These are phyloP conservation scores for Chiloscyllium plagiosum DNA, from an alignment of 2,113 vertebrate species.

Conservation along the genomic window DNA sequence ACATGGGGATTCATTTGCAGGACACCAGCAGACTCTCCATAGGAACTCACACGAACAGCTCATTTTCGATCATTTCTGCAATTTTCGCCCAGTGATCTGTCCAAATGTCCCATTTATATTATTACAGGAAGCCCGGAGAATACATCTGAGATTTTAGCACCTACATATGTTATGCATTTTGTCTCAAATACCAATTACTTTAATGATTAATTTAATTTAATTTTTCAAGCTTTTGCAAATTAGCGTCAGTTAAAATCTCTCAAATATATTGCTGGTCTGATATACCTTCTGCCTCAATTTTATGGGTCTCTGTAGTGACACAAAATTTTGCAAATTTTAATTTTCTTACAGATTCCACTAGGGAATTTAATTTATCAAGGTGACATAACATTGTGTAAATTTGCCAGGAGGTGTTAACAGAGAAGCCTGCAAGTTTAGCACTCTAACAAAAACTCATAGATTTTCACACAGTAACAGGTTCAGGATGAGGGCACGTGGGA, in stretches of 20 bases:
- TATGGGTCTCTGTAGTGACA: not conserved
- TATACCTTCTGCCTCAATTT: not conserved
- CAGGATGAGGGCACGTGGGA: too few species aligned
- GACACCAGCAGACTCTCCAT: not conserved
- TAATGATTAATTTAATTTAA: not conserved
- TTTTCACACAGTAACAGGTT: too few species aligned
- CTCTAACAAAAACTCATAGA: too few species aligned
- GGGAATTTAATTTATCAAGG: not conserved
- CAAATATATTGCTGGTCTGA: not conserved
- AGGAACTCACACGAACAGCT: not conserved
- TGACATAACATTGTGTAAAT: too few species aligned
- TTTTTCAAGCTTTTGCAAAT: not conserved
- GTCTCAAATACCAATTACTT: not conserved
- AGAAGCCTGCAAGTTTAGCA: too few species aligned
- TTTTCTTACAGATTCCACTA: not conserved
- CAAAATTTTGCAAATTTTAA: not conserved
- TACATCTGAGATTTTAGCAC: not conserved
- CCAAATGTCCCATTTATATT: not conserved
- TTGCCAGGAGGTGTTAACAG: too few species aligned
- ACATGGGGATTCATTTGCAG: not conserved
- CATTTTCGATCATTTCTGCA: not conserved
- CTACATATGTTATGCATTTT: not conserved
- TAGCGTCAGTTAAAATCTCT: not conserved
- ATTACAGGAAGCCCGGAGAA: not conserved
- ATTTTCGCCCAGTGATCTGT: not conserved